These are phyloP conservation scores for Orchestes rusci DNA, from an alignment of 2,888 invertebrate genomes.

Conservation along the genomic window DNA sequence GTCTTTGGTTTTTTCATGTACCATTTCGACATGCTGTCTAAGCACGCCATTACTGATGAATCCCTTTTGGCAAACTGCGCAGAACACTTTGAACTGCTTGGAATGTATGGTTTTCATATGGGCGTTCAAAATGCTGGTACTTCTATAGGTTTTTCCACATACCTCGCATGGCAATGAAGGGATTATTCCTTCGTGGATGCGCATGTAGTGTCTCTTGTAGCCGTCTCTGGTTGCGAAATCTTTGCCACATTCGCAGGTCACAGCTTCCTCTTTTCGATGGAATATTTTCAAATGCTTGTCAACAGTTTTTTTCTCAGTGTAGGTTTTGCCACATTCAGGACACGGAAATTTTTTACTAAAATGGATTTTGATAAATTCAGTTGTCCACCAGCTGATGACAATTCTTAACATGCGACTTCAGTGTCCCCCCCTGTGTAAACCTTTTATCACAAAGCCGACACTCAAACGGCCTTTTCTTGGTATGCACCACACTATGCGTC, in stretches of 20 bases:
- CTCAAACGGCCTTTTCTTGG: slow-evolving; percentile 48
- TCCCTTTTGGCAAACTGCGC: slow-evolving; percentile 53
- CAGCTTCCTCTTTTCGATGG: neutral
- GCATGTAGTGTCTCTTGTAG: neutral
- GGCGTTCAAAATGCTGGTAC: slow-evolving; percentile 50
- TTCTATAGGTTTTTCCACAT: slow-evolving; percentile 47
- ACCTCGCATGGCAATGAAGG: slow-evolving; percentile 14
- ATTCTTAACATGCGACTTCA: slow-evolving; percentile 43
- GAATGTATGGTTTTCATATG: slow-evolving; percentile 52
- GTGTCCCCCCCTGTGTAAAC: slow-evolving; percentile 48
- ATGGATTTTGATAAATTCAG: neutral
- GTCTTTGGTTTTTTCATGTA: slow-evolving; percentile 9
- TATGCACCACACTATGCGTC: slow-evolving; percentile 48
- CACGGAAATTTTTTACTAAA: neutral
- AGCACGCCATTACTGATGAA: slow-evolving; percentile 54
- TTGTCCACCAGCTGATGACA: slow-evolving; percentile 8
- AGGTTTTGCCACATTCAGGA: slow-evolving; percentile 1
- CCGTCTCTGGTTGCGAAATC: neutral
- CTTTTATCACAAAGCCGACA: slow-evolving; percentile 43
- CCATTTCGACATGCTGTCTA: slow-evolving; percentile 44
- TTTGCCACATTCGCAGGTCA: neutral
- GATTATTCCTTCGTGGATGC: slow-evolving; percentile 1
- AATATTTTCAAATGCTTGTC: neutral
- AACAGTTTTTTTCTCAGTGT: neutral
- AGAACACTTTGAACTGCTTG: slow-evolving; percentile 54